A percentile compares a stretch with the other conserved stretches of the same genome.
These are phyloP conservation scores for Melipona quadrifasciata DNA, from an alignment of 1,140 invertebrate genomes.

Conservation along the genomic window DNA sequence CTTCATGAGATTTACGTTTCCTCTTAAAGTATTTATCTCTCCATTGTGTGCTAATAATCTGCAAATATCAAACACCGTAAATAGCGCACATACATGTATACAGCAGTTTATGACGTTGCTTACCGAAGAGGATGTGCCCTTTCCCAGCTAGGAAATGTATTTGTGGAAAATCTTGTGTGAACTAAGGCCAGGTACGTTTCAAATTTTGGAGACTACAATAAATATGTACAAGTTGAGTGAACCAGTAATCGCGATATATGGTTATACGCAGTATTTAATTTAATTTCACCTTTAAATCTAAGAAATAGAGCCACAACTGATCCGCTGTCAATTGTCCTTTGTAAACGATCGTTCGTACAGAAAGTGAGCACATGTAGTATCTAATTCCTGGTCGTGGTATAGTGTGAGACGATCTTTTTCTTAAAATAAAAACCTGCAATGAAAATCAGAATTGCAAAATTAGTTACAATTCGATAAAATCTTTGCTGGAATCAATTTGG, in stretches of 20 bases:
- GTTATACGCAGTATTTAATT: slow-evolving; percentile 1
- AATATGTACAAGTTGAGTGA: background rate
- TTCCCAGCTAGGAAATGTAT: slow-evolving; percentile 99
- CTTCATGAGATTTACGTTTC: slow-evolving; percentile 99
- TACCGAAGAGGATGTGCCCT: slow-evolving; percentile 98
- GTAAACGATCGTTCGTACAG: slow-evolving; percentile 95
- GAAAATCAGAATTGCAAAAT: slow-evolving; percentile 25
- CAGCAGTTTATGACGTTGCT: slow-evolving; percentile 38
- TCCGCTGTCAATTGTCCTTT: slow-evolving; percentile 98
- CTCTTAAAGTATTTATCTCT: slow-evolving; percentile 99
- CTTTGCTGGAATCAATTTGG: too few relatives aligned
- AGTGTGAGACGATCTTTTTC: slow-evolving; percentile 95
- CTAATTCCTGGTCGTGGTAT: slow-evolving; percentile 91
- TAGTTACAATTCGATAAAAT: background rate
- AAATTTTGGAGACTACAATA: slow-evolving; percentile 87
- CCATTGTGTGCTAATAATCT: slow-evolving; percentile 99
- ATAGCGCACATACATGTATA: background rate
- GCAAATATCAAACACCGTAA: slow-evolving; percentile 4
- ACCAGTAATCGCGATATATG: background rate
- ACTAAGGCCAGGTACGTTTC: slow-evolving; percentile 97
- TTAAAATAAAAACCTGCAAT: slow-evolving; percentile 92
- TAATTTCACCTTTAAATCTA: slow-evolving; percentile 84
- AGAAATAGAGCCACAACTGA: slow-evolving; percentile 94
- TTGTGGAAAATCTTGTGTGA: slow-evolving; percentile 98
- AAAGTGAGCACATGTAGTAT: slow-evolving; percentile 98